Conservation (phyloP, 2,888 invertebrate species). For the Netelia virgata region DNA sequence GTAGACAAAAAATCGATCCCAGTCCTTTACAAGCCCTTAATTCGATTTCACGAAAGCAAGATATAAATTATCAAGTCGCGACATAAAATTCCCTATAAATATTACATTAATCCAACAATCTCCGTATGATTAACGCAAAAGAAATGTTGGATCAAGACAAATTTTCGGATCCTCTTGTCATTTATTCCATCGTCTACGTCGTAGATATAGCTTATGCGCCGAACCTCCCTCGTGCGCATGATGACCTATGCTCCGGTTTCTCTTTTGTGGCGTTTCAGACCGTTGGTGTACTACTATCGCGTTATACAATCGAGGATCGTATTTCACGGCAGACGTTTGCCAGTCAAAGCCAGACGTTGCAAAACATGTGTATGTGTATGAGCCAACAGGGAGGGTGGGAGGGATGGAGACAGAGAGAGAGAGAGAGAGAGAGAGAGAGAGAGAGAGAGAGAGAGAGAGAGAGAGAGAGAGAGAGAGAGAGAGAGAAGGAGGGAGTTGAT, state of each 20-base stretch:
- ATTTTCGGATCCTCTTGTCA: slow-evolving; percentile 14
- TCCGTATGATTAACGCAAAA: slow-evolving; percentile 20
- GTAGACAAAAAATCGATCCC: too few species aligned
- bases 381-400: background rate
- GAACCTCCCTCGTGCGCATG: slow-evolving; percentile 3
- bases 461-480: slow-evolving; percentile 7
- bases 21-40: too few species aligned
- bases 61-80: too few species aligned
- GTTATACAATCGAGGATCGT: slow-evolving; percentile 63
- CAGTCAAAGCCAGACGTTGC: slow-evolving; percentile 68
- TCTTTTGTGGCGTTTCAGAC: slow-evolving; percentile 26
- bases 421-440: slow-evolving; percentile 2
- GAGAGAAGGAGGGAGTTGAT: slow-evolving; percentile 46
- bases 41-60: too few species aligned
- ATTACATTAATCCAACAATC: too few species aligned
- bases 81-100: too few species aligned
- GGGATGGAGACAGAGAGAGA: slow-evolving; percentile 1
- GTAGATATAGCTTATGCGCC: background rate
- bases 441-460: slow-evolving; percentile 43
- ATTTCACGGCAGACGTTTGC: slow-evolving; percentile 68
- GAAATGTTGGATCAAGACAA: slow-evolving; percentile 26
- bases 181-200: background rate
- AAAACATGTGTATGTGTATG: slow-evolving; percentile 16
- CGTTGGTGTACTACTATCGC: slow-evolving; percentile 46
- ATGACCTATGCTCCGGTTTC: slow-evolving; percentile 26